phyloP scores from a whole-genome alignment of 2,888 invertebrate species.

The Diadegma fenestrale region DNA sequence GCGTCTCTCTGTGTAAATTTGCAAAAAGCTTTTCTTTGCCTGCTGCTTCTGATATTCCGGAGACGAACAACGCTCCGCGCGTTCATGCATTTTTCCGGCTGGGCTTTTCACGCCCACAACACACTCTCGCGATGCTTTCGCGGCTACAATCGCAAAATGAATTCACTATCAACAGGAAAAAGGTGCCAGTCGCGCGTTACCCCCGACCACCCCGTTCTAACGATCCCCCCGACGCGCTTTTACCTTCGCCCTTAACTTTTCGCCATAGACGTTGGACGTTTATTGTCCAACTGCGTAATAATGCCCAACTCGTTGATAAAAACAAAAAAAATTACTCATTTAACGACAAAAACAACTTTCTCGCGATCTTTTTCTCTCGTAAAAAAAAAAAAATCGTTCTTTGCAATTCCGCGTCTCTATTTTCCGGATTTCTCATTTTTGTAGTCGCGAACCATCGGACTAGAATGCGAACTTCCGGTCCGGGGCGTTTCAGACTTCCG shows the following conservation, averaged over 20 bases:
- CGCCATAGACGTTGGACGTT: slow-evolving; percentile 51
- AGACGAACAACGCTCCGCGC: neutral
- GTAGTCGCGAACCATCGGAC: neutral
- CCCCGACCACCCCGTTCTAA: slow-evolving; percentile 46
- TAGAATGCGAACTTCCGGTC: slow-evolving; percentile 20
- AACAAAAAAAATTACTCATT: slow-evolving; percentile 78
- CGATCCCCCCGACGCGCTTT: slow-evolving; percentile 27
- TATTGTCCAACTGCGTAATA: slow-evolving; percentile 77
- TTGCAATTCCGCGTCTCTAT: too few relatives aligned
- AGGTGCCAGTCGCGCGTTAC: neutral
- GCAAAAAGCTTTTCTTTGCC: slow-evolving; percentile 59
- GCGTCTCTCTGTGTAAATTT: slow-evolving; percentile 48
- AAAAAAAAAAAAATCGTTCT: neutral
- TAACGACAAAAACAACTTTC: slow-evolving; percentile 73
- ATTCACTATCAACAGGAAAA: neutral
- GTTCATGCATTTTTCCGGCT: slow-evolving; percentile 37
- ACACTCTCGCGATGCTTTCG: slow-evolving; percentile 4
- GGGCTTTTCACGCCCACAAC: slow-evolving; percentile 14
- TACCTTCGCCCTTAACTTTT: slow-evolving; percentile 32
- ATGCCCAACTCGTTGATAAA: slow-evolving; percentile 81
- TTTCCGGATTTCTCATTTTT: neutral
- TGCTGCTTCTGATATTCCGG: slow-evolving; percentile 34
- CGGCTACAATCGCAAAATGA: slow-evolving; percentile 26
- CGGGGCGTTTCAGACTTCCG: slow-evolving; percentile 1
- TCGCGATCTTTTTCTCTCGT: neutral